These are phyloP conservation scores for Phyllotreta striolata DNA, from an alignment of 2,888 invertebrate genomes.

Conservation along the genomic window DNA sequence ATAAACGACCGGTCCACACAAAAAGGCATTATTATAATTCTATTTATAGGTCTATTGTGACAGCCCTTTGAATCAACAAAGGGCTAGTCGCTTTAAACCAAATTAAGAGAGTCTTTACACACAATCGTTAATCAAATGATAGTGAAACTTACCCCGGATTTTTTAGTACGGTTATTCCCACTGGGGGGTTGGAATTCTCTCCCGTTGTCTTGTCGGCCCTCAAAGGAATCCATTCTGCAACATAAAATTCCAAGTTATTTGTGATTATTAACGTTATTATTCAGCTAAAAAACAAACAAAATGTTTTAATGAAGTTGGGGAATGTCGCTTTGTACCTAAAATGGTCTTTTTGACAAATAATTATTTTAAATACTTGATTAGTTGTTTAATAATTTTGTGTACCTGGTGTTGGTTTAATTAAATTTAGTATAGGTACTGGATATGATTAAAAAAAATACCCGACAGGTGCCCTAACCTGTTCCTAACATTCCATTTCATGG, in stretches of 20 bases:
- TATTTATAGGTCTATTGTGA: conserved; percentile 34
- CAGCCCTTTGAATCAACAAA: conserved; percentile 27
- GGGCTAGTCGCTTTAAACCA: conserved; percentile 29
- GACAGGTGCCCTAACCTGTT: conserved; percentile 33
- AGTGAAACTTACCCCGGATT: conserved; percentile 47
- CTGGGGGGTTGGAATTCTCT: conserved; percentile 21
- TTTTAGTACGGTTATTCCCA: conserved; percentile 30
- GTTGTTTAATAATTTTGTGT: too few relatives aligned
- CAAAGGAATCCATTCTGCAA: too few relatives aligned
- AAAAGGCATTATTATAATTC: conserved; percentile 32
- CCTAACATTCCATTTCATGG: conserved; percentile 33
- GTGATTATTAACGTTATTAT: too few relatives aligned
- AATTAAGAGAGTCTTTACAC: conserved; percentile 26
- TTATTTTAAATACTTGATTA: too few relatives aligned
- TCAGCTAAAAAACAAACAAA: too few relatives aligned
- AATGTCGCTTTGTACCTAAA: too few relatives aligned
- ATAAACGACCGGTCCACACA: conserved; percentile 8
- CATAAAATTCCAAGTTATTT: too few relatives aligned
- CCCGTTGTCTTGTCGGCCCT: too few relatives aligned
- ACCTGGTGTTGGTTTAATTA: too few relatives aligned
- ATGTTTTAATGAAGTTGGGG: too few relatives aligned
- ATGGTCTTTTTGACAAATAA: too few relatives aligned
- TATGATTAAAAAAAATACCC: conserved; percentile 19
- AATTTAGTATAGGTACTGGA: too few relatives aligned
- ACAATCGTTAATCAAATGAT: conserved; percentile 54